Conservation (phyloP, 1,140 invertebrate species). For the Ganaspis sp. region DNA sequence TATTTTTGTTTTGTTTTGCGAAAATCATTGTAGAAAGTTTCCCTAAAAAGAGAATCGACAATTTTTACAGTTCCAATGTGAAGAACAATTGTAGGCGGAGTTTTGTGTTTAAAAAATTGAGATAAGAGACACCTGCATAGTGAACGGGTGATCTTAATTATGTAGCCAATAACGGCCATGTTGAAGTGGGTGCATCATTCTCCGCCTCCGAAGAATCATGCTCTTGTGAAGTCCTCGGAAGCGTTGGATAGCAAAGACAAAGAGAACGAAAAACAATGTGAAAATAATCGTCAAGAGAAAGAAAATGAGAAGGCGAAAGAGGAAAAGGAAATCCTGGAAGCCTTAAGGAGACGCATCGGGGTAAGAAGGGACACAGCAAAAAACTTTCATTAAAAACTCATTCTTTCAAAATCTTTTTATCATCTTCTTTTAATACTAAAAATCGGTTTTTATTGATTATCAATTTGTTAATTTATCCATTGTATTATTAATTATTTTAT, state of each 20-base stretch:
- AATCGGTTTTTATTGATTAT: too few species aligned
- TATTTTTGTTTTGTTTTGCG: too few species aligned
- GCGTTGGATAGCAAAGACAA: constrained; percentile 40
- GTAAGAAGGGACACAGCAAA: constrained; percentile 45
- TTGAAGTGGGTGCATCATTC: constrained; percentile 75
- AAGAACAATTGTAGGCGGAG: not conserved
- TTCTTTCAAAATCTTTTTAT: too few species aligned
- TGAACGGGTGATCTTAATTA: constrained; percentile 40
- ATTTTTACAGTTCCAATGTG: not conserved
- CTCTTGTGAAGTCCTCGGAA: constrained; percentile 41
- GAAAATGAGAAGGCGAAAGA: constrained; percentile 46
- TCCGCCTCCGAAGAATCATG: constrained; percentile 63
- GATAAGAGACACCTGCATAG: constrained; percentile 1
- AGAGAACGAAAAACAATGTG: constrained; percentile 45
- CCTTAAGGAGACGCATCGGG: constrained; percentile 52
- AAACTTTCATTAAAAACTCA: too few species aligned
- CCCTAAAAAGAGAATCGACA: not conserved
- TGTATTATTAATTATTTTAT: too few species aligned
- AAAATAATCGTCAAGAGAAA: constrained; percentile 39
- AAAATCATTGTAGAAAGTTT: too few species aligned
- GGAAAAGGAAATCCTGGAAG: constrained; percentile 47
- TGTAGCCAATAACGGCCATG: constrained; percentile 61
- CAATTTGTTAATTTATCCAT: too few species aligned
- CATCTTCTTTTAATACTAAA: too few species aligned
- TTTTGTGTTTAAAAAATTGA: not conserved